Conservation (phyloP, 23 tunicate genomes). For the Oikopleura dioica region DNA sequence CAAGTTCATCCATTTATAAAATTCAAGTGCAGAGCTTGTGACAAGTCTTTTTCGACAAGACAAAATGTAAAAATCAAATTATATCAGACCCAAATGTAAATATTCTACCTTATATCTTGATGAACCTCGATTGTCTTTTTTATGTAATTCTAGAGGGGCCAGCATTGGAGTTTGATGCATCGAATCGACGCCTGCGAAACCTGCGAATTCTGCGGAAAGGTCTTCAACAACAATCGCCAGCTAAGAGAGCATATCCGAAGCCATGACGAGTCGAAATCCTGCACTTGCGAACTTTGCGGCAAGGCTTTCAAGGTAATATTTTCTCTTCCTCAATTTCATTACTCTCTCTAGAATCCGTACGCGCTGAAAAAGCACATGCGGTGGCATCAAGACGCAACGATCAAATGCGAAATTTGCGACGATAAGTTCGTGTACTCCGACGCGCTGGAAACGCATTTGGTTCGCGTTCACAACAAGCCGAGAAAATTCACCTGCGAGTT, state of each 20-base stretch:
- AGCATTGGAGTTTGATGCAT: slow-evolving; percentile 5
- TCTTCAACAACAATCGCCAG: slow-evolving; percentile 4
- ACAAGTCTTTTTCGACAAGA: neutral
- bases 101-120: neutral
- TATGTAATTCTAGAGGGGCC: neutral
- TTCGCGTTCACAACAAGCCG: neutral
- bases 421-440: neutral
- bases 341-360: neutral
- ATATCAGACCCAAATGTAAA: neutral
- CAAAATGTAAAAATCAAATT: neutral
- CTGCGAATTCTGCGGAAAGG: slow-evolving; percentile 9
- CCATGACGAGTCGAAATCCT: slow-evolving; percentile 8
- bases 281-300: slow-evolving; percentile 11
- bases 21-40: neutral
- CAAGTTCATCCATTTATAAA: neutral
- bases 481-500: neutral
- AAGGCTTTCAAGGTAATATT: slow-evolving; percentile 8
- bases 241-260: neutral
- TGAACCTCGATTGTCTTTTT: neutral
- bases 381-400: neutral
- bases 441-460: slow-evolving; percentile 8
- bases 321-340: too few relatives aligned
- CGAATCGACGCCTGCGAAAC: neutral
- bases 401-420: neutral
- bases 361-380: neutral